phyloP scores from a whole-genome alignment of 2,888 invertebrate genomes.

The Congeria kusceri region DNA sequence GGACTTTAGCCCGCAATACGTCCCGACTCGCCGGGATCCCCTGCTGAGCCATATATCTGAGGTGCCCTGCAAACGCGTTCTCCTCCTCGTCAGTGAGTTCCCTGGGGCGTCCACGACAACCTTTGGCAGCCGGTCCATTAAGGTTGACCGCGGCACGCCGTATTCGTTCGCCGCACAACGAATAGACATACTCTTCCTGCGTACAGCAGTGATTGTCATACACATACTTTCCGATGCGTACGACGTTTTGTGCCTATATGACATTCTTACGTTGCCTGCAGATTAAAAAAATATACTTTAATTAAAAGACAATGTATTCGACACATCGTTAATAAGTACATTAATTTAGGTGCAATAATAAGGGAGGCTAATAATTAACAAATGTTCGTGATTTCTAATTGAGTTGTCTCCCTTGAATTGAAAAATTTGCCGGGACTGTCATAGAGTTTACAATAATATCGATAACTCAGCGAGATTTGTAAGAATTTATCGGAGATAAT shows the following conservation, averaged over 20 bases:
- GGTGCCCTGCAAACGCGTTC: background rate
- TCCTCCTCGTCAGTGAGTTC: slow-evolving; percentile 6
- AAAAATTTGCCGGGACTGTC: background rate
- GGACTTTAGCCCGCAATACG: background rate
- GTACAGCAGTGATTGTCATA: background rate
- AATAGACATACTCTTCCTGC: background rate
- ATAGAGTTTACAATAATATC: no score
- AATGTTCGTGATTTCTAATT: background rate
- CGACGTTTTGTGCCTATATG: background rate
- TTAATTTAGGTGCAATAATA: background rate
- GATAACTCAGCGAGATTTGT: no score
- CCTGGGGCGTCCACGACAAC: background rate
- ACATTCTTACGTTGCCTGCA: background rate
- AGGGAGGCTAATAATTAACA: no score
- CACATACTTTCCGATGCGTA: background rate
- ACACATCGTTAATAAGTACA: background rate
- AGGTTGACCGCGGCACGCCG: background rate
- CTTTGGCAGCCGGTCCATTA: background rate
- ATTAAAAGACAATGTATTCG: no score
- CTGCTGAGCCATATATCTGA: slow-evolving; percentile 3
- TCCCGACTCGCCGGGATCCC: background rate
- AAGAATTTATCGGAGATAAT: no score
- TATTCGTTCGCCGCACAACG: background rate
- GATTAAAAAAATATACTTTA: background rate
- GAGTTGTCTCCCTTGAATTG: background rate